phyloP scores from a whole-genome alignment of 2,888 invertebrate genomes.

The Drosophila dives region DNA sequence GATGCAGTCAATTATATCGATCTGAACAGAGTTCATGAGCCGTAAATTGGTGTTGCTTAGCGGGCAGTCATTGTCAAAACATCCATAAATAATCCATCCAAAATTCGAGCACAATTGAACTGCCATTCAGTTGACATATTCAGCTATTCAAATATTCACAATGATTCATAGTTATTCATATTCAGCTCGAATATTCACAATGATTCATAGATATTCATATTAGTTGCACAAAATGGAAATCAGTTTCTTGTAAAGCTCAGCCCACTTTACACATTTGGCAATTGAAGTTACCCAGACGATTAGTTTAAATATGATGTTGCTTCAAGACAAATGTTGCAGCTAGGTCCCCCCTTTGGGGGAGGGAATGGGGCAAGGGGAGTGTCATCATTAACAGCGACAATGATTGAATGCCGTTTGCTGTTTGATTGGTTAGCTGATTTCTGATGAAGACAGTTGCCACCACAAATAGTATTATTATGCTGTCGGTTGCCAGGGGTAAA shows the following conservation, averaged over 20 bases:
- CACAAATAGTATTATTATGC: constrained; percentile 37
- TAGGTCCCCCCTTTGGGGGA: background rate
- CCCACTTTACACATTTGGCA: too few species aligned
- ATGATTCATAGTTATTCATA: constrained; percentile 2
- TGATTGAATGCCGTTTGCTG: constrained; percentile 67
- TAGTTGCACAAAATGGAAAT: background rate
- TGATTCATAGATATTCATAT: background rate
- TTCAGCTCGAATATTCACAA: constrained; percentile 59
- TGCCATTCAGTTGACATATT: constrained; percentile 13
- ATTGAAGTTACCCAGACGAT: background rate
- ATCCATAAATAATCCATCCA: background rate
- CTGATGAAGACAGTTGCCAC: constrained; percentile 57
- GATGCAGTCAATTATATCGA: constrained; percentile 24
- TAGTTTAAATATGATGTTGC: background rate
- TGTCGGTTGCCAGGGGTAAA: constrained; percentile 34
- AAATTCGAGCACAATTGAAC: constrained; percentile 4
- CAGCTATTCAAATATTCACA: constrained; percentile 60
- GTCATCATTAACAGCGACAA: constrained; percentile 55
- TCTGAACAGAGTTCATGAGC: constrained; percentile 51
- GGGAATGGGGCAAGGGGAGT: background rate
- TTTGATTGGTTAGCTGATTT: constrained; percentile 64
- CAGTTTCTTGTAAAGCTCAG: background rate
- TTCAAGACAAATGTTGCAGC: background rate
- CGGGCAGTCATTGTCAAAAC: constrained; percentile 1
- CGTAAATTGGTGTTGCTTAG: constrained; percentile 55